Evolutionary conservation across 2,888 invertebrate species (phyloP), one percentile per base, ranked within the genome.

Genomic region (Drosophila glabriapex): DNA sequence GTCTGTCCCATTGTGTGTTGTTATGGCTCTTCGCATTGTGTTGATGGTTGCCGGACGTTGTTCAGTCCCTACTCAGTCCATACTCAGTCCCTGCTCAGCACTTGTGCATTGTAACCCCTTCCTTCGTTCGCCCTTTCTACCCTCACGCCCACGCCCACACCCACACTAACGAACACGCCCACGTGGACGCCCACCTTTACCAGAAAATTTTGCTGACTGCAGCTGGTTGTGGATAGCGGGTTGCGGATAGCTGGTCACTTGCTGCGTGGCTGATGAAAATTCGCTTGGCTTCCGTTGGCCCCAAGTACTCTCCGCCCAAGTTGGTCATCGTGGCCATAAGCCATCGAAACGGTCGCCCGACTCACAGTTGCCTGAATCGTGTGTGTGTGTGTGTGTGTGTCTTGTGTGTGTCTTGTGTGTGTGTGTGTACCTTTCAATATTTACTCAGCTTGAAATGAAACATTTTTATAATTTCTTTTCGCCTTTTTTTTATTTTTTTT

Each of bases 391-490:
- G 54, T 72, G 29, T 68, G 43, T n/a, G 41, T 49, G 53, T 56
- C 22, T 62, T 49, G 53, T 56, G 43, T 62, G 46, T 66, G 39
- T 22, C 33, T 49, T 56, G 39, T 60, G 46, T 64, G 43, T 12
- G 41, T 52, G 55, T 62, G 56, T 70, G 31, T 71, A 65, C 37
- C 61, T 78, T 73, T 71, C 78, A 78, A 85, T 85, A 82, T 85
- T 90, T 88, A 85, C 89, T 70, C 83, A 78, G 81, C 85, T 82
- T 70, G 73, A 88, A 85, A 70, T 85, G 88, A 75, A 88, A 72
- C 78, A 85, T 90, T 85, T 85, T 82, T 85, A 88, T 85, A 90
- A 90, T 90, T 85, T 86, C 76, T 73, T 81, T 85, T 76, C 69
- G 65, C 19, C 54, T 73, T n/a, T 16, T 54, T 12, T 22, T 35